Evolutionary conservation across 2,113 vertebrate species (phyloP), one percentile per base, ranked within the genome.

Genomic region (Podocnemis expansa): DNA sequence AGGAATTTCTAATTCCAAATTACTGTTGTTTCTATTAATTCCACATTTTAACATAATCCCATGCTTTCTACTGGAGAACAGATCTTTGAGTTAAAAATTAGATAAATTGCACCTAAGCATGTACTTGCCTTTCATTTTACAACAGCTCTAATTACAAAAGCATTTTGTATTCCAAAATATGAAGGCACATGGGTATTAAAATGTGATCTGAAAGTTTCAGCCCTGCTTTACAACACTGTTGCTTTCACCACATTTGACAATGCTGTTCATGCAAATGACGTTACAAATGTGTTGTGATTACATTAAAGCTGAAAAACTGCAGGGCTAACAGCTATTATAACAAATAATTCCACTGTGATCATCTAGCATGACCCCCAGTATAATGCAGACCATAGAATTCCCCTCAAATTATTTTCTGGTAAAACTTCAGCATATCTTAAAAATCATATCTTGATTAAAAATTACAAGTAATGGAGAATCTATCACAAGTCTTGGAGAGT

Each of bases 211-310:
- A 93, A 96, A 96, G 85, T 86, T 96, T 89, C 91, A 95, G 94
- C 93, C 94, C 54, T 85, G 89, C 90, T 95, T 95, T 95, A 96
- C 92, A 93, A 88, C 92, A 91, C 85, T 83, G 92, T 95, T 97
- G 95, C 96, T 97, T 96, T 96, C 94, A 89, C 91, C 90, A 89
- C 90, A 54, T 95, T 94, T 95, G 95, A 97, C 92, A 93, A 89
- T 51, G 90, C 91, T 95, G 93, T 89, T 95, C 95, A 97, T 91
- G 97, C 96, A 97, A 97, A 97, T 97, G 94, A 96, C 86, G 78
- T 73, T 85, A 88, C 94, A 96, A 97, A 97, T 93, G 91, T 93
- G 92, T 90, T 93, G 93, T 97, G 97, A 97, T 96, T 96, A 96
- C 58, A 94, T 91, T 93, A 94, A 94, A 96, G 97, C 84, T 94